phyloP scores from a whole-genome alignment of 2,888 invertebrate genomes.

The Micropterix aruncella region DNA sequence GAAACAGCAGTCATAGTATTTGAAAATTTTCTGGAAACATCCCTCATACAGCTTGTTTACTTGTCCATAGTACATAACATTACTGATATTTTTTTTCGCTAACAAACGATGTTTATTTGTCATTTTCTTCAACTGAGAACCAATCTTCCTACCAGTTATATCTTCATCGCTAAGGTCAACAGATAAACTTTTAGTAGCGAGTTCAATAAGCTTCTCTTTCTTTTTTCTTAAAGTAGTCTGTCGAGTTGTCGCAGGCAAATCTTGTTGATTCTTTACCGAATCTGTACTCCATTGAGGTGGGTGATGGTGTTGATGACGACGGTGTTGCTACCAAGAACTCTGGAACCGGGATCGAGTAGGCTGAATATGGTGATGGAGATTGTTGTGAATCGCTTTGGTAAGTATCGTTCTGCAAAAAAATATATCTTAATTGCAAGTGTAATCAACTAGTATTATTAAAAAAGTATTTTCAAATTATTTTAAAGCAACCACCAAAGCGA shows the following conservation, averaged over 20 bases:
- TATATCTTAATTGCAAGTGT: not conserved
- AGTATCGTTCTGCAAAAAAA: not conserved
- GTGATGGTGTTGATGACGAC: not conserved
- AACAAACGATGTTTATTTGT: not conserved
- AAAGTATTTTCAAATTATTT: not conserved
- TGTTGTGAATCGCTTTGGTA: not conserved
- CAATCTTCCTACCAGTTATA: not conserved
- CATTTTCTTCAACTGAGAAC: not conserved
- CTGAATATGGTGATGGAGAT: not conserved
- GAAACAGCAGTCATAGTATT: not conserved
- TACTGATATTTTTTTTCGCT: not conserved
- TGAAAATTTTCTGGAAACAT: not conserved
- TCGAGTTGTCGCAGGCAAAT: too few relatives aligned
- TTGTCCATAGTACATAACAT: not conserved
- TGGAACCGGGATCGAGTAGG: not conserved
- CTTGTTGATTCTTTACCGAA: not conserved
- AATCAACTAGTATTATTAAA: not conserved
- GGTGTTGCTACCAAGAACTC: not conserved
- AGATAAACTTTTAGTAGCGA: not conserved
- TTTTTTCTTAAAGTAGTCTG: not conserved
- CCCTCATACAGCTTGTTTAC: constrained; percentile 1
- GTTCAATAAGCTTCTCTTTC: not conserved
- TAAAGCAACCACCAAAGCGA: not conserved
- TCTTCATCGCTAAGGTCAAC: constrained; percentile 1
- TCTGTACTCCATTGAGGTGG: not conserved